Conservation (phyloP, 2,797 vertebrate species). For the Megaceryle alcyon region DNA sequence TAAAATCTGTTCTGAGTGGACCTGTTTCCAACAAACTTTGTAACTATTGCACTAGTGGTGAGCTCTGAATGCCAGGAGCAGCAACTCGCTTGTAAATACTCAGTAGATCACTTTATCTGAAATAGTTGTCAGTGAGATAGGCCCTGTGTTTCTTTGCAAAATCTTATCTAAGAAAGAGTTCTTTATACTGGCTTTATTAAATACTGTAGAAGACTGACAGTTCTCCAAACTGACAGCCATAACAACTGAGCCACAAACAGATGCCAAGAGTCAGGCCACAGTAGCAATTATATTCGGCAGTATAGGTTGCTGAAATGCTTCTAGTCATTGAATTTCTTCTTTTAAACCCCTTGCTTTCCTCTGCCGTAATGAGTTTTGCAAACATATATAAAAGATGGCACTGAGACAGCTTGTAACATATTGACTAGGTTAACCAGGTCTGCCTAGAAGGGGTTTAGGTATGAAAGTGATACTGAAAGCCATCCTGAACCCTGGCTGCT, state of each 20-base stretch:
- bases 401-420: neutral
- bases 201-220: neutral
- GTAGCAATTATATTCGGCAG: slow-evolving; percentile 2
- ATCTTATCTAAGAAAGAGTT: neutral
- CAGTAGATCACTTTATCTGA: neutral
- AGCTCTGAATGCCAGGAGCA: neutral
- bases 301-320: neutral
- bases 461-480: slow-evolving; percentile 44
- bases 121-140: neutral
- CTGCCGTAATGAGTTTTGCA: slow-evolving; percentile 36
- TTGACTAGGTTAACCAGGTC: slow-evolving; percentile 31
- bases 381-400: slow-evolving; percentile 4
- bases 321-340: slow-evolving; percentile 13
- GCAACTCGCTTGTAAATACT: neutral
- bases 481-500: neutral
- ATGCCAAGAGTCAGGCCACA: neutral
- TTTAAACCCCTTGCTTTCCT: neutral
- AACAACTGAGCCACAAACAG: slow-evolving; percentile 11
- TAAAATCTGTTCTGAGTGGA: neutral
- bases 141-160: neutral
- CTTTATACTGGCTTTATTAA: neutral
- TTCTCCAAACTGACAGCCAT: neutral
- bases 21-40: slow-evolving; percentile 27
- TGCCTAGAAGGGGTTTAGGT: slow-evolving; percentile 18
- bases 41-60: neutral